These are phyloP conservation scores for Epiblema foenella DNA, from an alignment of 2,888 invertebrate species.

Conservation along the genomic window DNA sequence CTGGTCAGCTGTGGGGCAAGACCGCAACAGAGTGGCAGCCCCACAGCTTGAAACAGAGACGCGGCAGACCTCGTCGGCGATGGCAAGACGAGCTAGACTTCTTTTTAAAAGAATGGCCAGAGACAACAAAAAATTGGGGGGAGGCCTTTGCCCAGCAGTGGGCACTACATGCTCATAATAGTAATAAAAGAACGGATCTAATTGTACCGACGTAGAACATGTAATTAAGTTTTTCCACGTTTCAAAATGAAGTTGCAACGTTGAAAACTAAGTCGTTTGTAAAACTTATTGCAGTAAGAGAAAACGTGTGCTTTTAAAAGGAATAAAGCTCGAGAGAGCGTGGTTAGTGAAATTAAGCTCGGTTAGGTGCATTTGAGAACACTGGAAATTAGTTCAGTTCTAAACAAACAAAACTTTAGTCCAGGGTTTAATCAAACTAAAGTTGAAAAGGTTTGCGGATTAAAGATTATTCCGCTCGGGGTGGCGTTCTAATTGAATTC, in stretches of 20 bases:
- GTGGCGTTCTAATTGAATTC: constrained; percentile 1
- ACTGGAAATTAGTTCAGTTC: constrained; percentile 28
- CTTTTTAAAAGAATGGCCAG: too few relatives aligned
- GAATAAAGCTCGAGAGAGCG: constrained; percentile 3
- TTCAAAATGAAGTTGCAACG: constrained; percentile 8
- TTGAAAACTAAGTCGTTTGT: constrained; percentile 18
- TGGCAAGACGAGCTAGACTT: too few relatives aligned
- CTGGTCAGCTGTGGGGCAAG: too few relatives aligned
- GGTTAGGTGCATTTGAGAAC: constrained; percentile 18
- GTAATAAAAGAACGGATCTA: not conserved
- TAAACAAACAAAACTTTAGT: constrained; percentile 4
- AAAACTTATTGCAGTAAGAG: constrained; percentile 2
- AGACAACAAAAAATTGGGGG: too few relatives aligned
- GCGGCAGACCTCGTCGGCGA: too few relatives aligned
- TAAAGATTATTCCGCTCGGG: constrained; percentile 8
- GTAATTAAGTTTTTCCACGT: constrained; percentile 18
- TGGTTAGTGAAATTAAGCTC: constrained; percentile 6
- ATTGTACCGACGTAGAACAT: constrained; percentile 3
- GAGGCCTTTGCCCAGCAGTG: too few relatives aligned
- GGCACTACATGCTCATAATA: too few relatives aligned
- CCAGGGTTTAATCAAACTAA: constrained; percentile 17
- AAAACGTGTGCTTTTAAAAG: constrained; percentile 9
- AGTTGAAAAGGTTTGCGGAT: constrained; percentile 11
- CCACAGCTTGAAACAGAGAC: too few relatives aligned
- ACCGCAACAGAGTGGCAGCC: too few relatives aligned